A percentile compares a stretch with the other conserved stretches of the same genome.
Conservation (phyloP, 2,113 vertebrate genomes). For the Phalacrocorax carbo region DNA sequence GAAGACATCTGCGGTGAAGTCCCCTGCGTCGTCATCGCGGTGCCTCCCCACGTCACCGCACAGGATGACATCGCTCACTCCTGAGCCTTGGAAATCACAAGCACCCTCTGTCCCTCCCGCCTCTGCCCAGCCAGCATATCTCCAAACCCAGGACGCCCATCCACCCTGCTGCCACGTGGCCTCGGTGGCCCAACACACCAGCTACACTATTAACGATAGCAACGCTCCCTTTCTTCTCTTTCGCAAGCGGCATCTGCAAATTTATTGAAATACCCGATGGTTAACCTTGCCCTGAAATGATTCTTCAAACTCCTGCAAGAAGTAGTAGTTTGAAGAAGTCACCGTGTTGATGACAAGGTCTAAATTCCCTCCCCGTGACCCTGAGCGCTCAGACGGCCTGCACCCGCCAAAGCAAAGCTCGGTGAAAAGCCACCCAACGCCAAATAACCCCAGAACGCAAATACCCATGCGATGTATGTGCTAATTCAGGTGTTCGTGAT, state of each 20-base stretch:
- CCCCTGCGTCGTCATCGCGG: rapidly evolving
- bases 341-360: rapidly evolving
- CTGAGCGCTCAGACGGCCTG: neutral
- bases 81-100: neutral
- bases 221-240: too few species aligned
- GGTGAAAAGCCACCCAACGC: neutral
- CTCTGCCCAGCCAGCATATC: neutral
- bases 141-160: neutral
- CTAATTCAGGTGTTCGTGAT: rapidly evolving
- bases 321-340: neutral
- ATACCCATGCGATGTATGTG: rapidly evolving
- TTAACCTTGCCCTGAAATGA: rapidly evolving
- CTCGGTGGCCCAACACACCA: rapidly evolving
- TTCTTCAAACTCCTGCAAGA: neutral
- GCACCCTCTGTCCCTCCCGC: neutral
- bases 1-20: neutral
- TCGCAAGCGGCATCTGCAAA: neutral
- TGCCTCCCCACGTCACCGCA: neutral
- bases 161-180: neutral
- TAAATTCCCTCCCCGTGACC: rapidly evolving
- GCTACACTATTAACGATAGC: rapidly evolving
- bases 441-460: neutral
- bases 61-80: neutral
- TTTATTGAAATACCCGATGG: rapidly evolving
- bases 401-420: neutral